Base-by-base conservation (phyloP, 2,888 invertebrate species). In the Xestobium rufovillosum region DNA sequence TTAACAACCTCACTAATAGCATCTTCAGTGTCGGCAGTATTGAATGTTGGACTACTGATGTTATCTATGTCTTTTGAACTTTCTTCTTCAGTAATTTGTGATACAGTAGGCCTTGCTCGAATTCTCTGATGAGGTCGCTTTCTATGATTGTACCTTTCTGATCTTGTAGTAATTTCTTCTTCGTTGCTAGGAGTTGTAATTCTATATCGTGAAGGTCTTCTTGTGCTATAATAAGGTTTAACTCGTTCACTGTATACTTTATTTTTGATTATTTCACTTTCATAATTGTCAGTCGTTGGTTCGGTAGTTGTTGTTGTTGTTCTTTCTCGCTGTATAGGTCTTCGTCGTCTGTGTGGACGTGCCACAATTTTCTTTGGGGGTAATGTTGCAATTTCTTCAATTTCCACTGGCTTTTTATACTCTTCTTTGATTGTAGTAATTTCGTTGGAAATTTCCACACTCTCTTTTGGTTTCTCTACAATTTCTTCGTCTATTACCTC, bases 361-460 rank as follows among this genome's bases (percentile, higher is more conserved):
- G 6, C 23, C 6, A 19, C 23, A 6, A n/a, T 19, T n/a, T 19
- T n/a, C n/a, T 19, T 19, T 19, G n/a, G 6, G 23, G 23, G n/a
- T n/a, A n/a, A n/a, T n/a, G n/a, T n/a, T 31, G 37, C 31, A 15
- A 30, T 34, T 14, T 44, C 41, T 31, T 36, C 26, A 6, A 26
- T 10, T 27, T 38, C 34, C 3, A 13, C 16, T 23, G 8, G 6
- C 6, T 4, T 11, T 27, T 11, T 27, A n/a, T 27, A 27, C 8
- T n/a, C 6, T 8, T 6, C 28, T 8, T 4, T 4, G 6, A 11
- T 27, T 13, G 54, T 54, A 11, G 56, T 53, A 3, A 53, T 52
- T 38, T 56, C 53, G 31, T 56, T 53, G 3, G 48, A 45, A 9
- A 49, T 44, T 36, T 56, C 56, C 4, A 16, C 10, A 10, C 3